Evolutionary conservation across 1,140 invertebrate genomes (phyloP).

Genomic region (Cylas formicarius): DNA sequence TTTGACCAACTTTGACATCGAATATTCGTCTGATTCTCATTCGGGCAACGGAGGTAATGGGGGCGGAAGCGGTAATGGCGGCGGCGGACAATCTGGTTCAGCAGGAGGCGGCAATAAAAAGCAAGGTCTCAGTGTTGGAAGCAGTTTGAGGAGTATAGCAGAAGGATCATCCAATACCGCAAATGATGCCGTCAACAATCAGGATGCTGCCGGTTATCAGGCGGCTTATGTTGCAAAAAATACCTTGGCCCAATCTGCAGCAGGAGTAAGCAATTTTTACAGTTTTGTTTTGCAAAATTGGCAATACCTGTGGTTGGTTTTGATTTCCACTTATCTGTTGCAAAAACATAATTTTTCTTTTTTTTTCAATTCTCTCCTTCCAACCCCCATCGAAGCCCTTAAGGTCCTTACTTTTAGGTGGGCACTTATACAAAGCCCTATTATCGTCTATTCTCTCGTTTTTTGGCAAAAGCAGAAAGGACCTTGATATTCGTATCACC

Average conservation of each 20-base stretch:
- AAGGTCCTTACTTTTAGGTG: no score
- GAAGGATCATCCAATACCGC: conserved; percentile 66
- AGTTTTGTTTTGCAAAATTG: neutral
- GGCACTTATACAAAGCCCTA: no score
- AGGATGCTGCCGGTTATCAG: conserved; percentile 57
- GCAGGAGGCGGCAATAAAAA: conserved; percentile 24
- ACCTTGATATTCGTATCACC: no score
- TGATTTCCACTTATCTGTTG: no score
- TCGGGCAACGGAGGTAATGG: conserved; percentile 12
- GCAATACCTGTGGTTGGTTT: no score
- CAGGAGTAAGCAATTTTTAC: conserved; percentile 44
- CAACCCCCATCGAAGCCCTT: no score
- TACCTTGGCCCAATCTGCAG: conserved; percentile 59
- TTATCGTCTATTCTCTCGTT: no score
- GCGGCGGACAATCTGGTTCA: conserved; percentile 15
- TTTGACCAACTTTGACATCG: conserved; percentile 25
- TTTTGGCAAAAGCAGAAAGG: no score
- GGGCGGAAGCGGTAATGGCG: neutral
- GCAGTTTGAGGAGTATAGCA: conserved; percentile 47
- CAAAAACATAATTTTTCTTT: no score
- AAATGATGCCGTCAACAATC: conserved; percentile 55
- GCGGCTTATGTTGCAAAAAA: conserved; percentile 66
- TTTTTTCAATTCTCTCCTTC: no score
- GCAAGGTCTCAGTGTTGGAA: conserved; percentile 37
- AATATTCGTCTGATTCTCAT: conserved; percentile 19